Base-by-base conservation (phyloP, 2,113 vertebrate species). In the Pangasianodon hypophthalmus region DNA sequence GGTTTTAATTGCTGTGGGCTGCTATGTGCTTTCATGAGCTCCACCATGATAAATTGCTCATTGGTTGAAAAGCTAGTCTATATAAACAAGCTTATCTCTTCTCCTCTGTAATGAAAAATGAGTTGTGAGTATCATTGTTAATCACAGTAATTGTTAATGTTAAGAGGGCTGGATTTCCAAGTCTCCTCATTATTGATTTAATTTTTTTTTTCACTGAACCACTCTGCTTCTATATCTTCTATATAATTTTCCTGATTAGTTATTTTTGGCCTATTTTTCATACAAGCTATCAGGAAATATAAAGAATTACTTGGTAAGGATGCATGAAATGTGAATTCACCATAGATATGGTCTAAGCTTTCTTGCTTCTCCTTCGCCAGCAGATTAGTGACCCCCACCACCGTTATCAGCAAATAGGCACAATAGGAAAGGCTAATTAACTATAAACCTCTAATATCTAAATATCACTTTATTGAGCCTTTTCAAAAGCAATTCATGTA, bases 101-200 rank as follows among this genome's bases (percentile, higher is more conserved):
- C 95, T 95, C 95, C 96, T 96, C 96, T 95, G 96, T 95, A 95
- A 96, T 97, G 97, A 98, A 97, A 97, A 97, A 97, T 97, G 96
- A 97, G 95, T 96, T 96, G 95, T 95, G 95, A 96, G 96, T 97
- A 96, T 96, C 97, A 97, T 94, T 97, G 96, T 97, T 97, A 97
- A 97, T 97, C 96, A 97, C 96, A 96, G 95, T 97, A 97, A 97
- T 96, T 97, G 96, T 96, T 97, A 96, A 97, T 96, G 96, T 97
- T 97, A 96, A 96, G 96, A 95, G 96, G 96, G 94, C 94, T 94
- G 95, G 92, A 96, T 97, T 96, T 96, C 95, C 94, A 96, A 94
- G 93, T 96, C 96, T 96, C 95, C 95, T 96, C 96, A 95, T 97
- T 97, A 97, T 96, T 95, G 94, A 97, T 97, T 96, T 96, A 95